Evolutionary conservation across 2,888 invertebrate genomes (phyloP).

Genomic region (Eristalinus aeneus): DNA sequence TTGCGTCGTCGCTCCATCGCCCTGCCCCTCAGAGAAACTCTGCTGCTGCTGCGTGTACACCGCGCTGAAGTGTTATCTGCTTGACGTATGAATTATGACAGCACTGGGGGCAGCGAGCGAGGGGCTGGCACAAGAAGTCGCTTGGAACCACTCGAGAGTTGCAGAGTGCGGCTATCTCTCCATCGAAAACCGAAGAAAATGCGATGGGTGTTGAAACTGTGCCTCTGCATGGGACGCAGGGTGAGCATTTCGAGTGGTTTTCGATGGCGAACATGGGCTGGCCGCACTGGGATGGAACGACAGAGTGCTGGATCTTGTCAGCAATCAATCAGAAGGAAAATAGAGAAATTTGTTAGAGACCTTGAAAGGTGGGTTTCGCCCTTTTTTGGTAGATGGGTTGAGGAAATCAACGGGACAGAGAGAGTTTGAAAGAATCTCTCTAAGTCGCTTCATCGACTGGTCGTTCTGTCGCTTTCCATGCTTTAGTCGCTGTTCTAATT

Average conservation of each 20-base stretch:
- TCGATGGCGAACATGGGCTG: not conserved
- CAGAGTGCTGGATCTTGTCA: not conserved
- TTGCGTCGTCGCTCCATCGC: not conserved
- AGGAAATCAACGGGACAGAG: too few species aligned
- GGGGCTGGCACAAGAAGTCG: not conserved
- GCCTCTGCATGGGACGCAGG: too few species aligned
- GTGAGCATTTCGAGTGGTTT: not conserved
- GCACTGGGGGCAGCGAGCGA: not conserved
- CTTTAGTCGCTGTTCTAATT: too few species aligned
- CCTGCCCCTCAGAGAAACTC: slow-evolving; percentile 18
- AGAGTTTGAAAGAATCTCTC: too few species aligned
- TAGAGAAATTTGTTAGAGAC: not conserved
- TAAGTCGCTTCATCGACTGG: too few species aligned
- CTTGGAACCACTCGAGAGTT: not conserved
- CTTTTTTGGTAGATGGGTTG: too few species aligned
- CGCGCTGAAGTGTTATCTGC: slow-evolving; percentile 43
- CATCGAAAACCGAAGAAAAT: not conserved
- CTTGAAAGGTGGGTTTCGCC: not conserved
- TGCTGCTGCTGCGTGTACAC: slow-evolving; percentile 15
- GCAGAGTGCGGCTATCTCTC: slow-evolving; percentile 3
- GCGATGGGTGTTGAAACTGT: not conserved
- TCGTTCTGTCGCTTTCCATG: too few species aligned
- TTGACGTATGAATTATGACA: slow-evolving; percentile 63
- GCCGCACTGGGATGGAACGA: not conserved
- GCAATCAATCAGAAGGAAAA: not conserved